Conservation (phyloP, 2,888 invertebrate genomes). For the Diloba caeruleocephala region DNA sequence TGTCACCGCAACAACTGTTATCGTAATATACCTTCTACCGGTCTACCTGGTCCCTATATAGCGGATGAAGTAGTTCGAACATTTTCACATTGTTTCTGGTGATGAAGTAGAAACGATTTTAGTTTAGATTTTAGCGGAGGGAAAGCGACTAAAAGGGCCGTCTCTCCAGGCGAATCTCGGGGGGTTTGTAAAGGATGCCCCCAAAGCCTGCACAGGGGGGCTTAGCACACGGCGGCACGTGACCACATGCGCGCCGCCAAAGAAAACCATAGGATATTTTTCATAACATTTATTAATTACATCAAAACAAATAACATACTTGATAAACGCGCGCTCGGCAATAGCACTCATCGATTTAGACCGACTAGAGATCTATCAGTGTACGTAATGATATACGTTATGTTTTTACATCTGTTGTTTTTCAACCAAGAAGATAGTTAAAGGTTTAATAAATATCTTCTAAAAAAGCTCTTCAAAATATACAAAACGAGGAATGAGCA, state of each 20-base stretch:
- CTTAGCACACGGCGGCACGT: too few relatives aligned
- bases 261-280: conserved; percentile 63
- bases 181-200: too few relatives aligned
- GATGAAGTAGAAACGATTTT: too few relatives aligned
- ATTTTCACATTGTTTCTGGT: too few relatives aligned
- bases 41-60: too few relatives aligned
- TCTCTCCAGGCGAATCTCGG: too few relatives aligned
- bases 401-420: conserved; percentile 43
- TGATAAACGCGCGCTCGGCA: conserved; percentile 79
- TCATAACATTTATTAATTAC: conserved; percentile 88
- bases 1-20: too few relatives aligned
- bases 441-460: conserved; percentile 12
- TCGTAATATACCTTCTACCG: too few relatives aligned
- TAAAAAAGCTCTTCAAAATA: conserved; percentile 42
- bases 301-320: conserved; percentile 88
- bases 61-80: too few relatives aligned
- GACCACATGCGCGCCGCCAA: conserved; percentile 16
- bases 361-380: conserved; percentile 83
- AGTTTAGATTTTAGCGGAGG: too few relatives aligned
- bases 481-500: conserved; percentile 47
- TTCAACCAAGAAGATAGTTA: conserved; percentile 50
- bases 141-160: too few relatives aligned
- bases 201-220: too few relatives aligned
- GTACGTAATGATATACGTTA: conserved; percentile 53
- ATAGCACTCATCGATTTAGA: conserved; percentile 81